Evolutionary conservation across 2,797 vertebrate species (phyloP).

Genomic region (Periophthalmus magnuspinnatus): DNA sequence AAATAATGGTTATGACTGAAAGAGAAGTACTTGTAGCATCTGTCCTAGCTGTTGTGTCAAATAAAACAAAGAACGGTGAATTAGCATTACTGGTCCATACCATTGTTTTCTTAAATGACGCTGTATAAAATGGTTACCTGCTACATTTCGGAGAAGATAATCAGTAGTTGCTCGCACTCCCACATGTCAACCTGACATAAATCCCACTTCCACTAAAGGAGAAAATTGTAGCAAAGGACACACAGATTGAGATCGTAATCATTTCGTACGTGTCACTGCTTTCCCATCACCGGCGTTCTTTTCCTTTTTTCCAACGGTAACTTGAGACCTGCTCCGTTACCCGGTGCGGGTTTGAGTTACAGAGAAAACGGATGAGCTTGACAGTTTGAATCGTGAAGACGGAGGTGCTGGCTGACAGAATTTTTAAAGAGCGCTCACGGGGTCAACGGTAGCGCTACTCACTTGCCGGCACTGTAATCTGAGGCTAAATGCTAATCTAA

Average conservation of each 20-base stretch:
- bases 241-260: conserved; percentile 22
- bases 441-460: not conserved
- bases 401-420: conserved; percentile 20
- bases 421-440: conserved; percentile 15
- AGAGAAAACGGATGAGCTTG: conserved; percentile 30
- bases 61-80: not conserved
- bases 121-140: not conserved
- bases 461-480: conserved; percentile 25
- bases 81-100: not conserved
- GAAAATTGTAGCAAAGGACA: conserved; percentile 31
- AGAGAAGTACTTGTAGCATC: too few species aligned
- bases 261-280: conserved; percentile 22
- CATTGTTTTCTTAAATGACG: not conserved
- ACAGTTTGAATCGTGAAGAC: conserved; percentile 29
- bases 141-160: conserved; percentile 10
- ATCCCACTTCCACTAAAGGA: conserved; percentile 17
- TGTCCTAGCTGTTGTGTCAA: not conserved
- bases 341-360: conserved; percentile 18
- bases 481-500: conserved; percentile 32
- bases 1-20: too few species aligned
- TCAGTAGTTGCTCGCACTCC: conserved; percentile 26
- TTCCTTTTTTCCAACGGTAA: conserved; percentile 8
- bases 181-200: conserved; percentile 27
- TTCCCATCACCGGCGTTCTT: conserved; percentile 15
- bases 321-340: conserved; percentile 17